A percentile compares a stretch with the other conserved stretches of the same genome.
Conservation (phyloP, 2,888 invertebrate genomes). For the Tinea trinotella region DNA sequence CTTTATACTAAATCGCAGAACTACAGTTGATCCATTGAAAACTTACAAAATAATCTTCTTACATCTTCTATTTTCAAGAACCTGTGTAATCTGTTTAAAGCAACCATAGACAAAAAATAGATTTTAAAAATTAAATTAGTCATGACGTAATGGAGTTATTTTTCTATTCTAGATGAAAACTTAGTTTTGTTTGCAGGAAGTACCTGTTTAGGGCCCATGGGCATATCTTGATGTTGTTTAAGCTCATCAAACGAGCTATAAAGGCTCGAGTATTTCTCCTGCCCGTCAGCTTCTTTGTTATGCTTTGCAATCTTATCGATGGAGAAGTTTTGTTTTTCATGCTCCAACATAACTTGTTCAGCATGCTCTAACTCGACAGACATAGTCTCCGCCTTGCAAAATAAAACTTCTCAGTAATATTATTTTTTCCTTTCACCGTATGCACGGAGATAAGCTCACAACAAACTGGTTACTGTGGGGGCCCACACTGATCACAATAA, state of each 20-base stretch:
- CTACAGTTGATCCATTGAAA: too few species aligned
- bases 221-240: slow-evolving; percentile 54
- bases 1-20: too few species aligned
- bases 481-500: not conserved
- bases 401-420: slow-evolving; percentile 58
- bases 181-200: slow-evolving; percentile 8
- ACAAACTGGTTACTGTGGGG: slow-evolving; percentile 25
- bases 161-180: slow-evolving; percentile 5
- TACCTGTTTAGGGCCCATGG: slow-evolving; percentile 56
- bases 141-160: not conserved
- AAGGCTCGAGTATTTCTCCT: slow-evolving; percentile 58
- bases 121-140: not conserved
- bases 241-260: slow-evolving; percentile 59
- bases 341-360: slow-evolving; percentile 68
- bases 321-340: slow-evolving; percentile 44
- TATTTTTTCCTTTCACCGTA: slow-evolving; percentile 29
- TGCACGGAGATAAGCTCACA: slow-evolving; percentile 40
- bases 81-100: not conserved
- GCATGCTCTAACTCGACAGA: slow-evolving; percentile 66
- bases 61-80: not conserved
- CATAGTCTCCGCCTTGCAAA: slow-evolving; percentile 69
- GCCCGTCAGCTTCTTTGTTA: slow-evolving; percentile 34
- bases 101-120: not conserved
- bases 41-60: not conserved
- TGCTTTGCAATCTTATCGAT: slow-evolving; percentile 41